phyloP scores from a whole-genome alignment of 1,140 invertebrate genomes.

The Hylaeus anthracinus region DNA sequence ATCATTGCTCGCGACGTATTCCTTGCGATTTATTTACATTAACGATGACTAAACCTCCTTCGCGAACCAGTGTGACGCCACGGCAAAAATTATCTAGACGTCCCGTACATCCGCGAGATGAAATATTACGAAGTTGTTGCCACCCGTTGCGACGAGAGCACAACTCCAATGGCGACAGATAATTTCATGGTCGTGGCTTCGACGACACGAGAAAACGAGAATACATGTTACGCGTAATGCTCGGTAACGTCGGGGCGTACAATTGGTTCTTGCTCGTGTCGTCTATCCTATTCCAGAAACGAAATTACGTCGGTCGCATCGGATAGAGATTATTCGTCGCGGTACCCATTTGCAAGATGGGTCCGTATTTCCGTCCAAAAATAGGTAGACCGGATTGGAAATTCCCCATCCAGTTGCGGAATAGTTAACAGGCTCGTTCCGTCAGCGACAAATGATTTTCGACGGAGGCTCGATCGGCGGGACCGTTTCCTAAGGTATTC shows the following conservation, averaged over 20 bases:
- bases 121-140: neutral
- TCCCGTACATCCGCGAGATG: neutral
- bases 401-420: too few relatives aligned
- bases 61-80: neutral
- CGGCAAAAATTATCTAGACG: too few relatives aligned
- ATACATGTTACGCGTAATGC: too few relatives aligned
- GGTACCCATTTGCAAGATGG: too few relatives aligned
- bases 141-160: neutral
- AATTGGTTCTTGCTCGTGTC: neutral
- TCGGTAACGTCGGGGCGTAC: neutral
- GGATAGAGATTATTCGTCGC: too few relatives aligned
- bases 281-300: too few relatives aligned
- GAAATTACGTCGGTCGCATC: too few relatives aligned
- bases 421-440: neutral
- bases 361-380: too few relatives aligned
- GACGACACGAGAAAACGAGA: neutral
- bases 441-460: neutral
- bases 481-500: neutral
- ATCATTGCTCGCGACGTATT: too few relatives aligned
- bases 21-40: neutral
- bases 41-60: neutral
- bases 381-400: too few relatives aligned
- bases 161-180: neutral
- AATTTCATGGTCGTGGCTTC: constrained; percentile 10
- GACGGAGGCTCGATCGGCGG: too few relatives aligned